Evolutionary conservation across 2,888 invertebrate genomes (phyloP), one percentile per base, ranked within the genome.

Genomic region (Allacma fusca): DNA sequence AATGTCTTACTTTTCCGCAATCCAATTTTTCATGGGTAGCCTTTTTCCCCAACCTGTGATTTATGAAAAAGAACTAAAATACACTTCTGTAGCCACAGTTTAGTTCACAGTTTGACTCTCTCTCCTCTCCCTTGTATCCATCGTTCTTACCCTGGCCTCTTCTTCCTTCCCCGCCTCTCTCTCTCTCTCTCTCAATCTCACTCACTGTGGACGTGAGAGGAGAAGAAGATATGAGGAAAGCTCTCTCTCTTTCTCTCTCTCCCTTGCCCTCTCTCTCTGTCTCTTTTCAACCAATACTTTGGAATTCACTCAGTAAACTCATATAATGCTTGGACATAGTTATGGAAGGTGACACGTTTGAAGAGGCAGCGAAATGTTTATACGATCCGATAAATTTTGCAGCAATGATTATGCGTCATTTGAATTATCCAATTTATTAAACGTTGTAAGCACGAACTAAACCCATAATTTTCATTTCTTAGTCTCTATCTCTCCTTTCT

Each of bases 1-100:
- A 79, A 79, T 79, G 79, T 79, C 79, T 79, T 79, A 79, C 75
- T 79, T 79, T 79, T 77, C 71, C 71, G 74, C 72, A 79, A 76
- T 76, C 79, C 79, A 76, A 79, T 76, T 79, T 79, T 76, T 79
- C 79, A 79, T 76, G 76, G 75, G 71, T 71, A 74, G 50, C 73
- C 75, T 44, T 69, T 64, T 75, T 64, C 62, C 70, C 62, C 71
- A 72, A 75, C 72, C 69, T 76, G 69, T 76, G 79, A 79, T 76
- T 76, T 79, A 73, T 79, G 79, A 79, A 75, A 75, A 65, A 62
- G 62, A 34, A 72, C 72, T 59, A 65, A 65, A 67, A 67, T 67
- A 67, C 67, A 67, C 50, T 70, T 50, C 70, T 21, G 34, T 50
- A 50, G 50, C 50, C 50, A 50, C 40, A 40, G 69, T 40, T 70